These are phyloP conservation scores for Listrodromus nycthemerus DNA, from an alignment of 2,888 invertebrate genomes.

Conservation along the genomic window DNA sequence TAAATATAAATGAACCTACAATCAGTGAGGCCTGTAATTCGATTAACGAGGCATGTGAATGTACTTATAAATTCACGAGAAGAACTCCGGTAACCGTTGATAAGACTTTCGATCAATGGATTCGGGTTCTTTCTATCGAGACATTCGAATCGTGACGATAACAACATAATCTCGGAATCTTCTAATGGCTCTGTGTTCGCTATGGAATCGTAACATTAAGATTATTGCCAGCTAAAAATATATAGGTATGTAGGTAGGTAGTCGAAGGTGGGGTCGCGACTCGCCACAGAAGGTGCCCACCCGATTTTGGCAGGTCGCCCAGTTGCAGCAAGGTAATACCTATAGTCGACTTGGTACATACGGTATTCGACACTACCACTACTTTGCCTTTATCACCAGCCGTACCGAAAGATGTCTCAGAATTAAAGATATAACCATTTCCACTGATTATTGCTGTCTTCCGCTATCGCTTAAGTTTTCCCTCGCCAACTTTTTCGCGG, in stretches of 20 bases:
- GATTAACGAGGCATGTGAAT: no score
- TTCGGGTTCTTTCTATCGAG: not conserved
- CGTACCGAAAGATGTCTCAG: conserved; percentile 12
- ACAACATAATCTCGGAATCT: conserved; percentile 26
- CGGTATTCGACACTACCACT: not conserved
- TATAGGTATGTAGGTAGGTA: not conserved
- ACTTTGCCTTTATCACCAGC: conserved; percentile 21
- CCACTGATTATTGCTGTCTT: conserved; percentile 28
- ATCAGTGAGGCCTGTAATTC: no score
- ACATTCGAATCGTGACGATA: not conserved
- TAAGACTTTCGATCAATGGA: not conserved
- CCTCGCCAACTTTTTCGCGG: not conserved
- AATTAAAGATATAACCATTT: conserved; percentile 15
- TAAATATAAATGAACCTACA: not conserved
- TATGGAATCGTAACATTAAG: conserved; percentile 38
- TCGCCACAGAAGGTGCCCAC: conserved; percentile 13
- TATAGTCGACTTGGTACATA: conserved; percentile 23
- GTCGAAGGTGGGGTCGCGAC: not conserved
- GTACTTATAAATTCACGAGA: no score
- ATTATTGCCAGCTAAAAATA: not conserved
- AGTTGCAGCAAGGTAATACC: conserved; percentile 30
- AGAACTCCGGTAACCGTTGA: no score
- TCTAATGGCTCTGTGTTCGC: conserved; percentile 34
- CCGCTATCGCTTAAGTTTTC: not conserved
- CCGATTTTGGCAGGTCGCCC: conserved; percentile 55